These are phyloP conservation scores for Chironomus striatipennis DNA, from an alignment of 1,140 invertebrate species.

Conservation along the genomic window DNA sequence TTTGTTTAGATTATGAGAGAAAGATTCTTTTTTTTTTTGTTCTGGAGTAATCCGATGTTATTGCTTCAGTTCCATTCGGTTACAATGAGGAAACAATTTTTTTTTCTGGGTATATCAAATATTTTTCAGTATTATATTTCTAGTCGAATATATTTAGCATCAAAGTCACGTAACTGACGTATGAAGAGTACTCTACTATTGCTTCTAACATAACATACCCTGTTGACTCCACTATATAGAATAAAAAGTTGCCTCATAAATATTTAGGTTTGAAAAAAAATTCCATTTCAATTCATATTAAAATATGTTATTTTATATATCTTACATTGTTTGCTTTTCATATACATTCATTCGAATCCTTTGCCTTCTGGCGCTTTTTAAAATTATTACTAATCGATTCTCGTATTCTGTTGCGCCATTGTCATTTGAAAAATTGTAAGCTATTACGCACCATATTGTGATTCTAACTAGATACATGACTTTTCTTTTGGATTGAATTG, in stretches of 20 bases:
- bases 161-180: constrained; percentile 21
- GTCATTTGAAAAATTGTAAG: background rate
- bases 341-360: background rate
- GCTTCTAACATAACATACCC: background rate
- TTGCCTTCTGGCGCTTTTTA: background rate
- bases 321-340: no score
- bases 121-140: background rate
- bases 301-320: constrained; percentile 16
- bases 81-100: background rate
- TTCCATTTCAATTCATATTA: constrained; percentile 22
- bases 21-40: background rate
- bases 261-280: constrained; percentile 10
- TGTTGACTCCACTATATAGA: background rate
- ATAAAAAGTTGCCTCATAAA: background rate
- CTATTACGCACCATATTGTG: background rate
- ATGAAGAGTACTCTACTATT: constrained; percentile 7
- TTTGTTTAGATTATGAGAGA: constrained; percentile 2
- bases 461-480: background rate
- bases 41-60: background rate
- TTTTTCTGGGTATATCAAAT: background rate
- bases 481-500: background rate
- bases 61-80: background rate
- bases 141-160: background rate
- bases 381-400: constrained; percentile 23
- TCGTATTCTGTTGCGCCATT: background rate